These are phyloP conservation scores for Xyliphius kryptos DNA, from an alignment of 2,113 vertebrate species.

Conservation along the genomic window DNA sequence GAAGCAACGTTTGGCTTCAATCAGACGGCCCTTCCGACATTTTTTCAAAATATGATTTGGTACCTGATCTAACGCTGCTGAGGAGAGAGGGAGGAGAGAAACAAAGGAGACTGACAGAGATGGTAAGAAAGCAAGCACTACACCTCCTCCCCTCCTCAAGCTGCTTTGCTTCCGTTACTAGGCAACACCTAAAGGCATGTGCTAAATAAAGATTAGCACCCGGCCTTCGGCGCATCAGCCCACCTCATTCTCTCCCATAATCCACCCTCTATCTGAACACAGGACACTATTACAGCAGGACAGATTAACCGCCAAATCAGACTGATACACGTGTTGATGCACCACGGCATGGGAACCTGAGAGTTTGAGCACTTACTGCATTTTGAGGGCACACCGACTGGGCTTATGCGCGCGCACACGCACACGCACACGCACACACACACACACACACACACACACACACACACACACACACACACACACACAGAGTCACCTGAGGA, in stretches of 20 bases:
- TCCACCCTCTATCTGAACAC: not conserved
- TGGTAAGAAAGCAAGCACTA: constrained; percentile 45
- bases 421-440: not conserved
- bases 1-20: too few species aligned
- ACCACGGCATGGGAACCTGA: not conserved
- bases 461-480: not conserved
- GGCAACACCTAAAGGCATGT: constrained; percentile 75
- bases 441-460: not conserved
- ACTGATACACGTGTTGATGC: constrained; percentile 5
- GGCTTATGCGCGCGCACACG: not conserved
- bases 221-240: constrained; percentile 25
- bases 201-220: constrained; percentile 69
- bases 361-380: not conserved
- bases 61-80: too few species aligned
- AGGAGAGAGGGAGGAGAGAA: too few species aligned
- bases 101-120: constrained; percentile 39
- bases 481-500: constrained; percentile 26
- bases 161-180: constrained; percentile 71
- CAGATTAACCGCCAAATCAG: constrained; percentile 18
- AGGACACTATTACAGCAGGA: not conserved
- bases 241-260: constrained; percentile 24
- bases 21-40: too few species aligned
- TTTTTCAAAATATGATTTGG: too few species aligned
- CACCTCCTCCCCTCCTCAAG: constrained; percentile 47
- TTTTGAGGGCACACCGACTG: not conserved